Evolutionary conservation across 1,140 invertebrate genomes (phyloP), one percentile per base, ranked within the genome.

Genomic region (Lineus longissimus): DNA sequence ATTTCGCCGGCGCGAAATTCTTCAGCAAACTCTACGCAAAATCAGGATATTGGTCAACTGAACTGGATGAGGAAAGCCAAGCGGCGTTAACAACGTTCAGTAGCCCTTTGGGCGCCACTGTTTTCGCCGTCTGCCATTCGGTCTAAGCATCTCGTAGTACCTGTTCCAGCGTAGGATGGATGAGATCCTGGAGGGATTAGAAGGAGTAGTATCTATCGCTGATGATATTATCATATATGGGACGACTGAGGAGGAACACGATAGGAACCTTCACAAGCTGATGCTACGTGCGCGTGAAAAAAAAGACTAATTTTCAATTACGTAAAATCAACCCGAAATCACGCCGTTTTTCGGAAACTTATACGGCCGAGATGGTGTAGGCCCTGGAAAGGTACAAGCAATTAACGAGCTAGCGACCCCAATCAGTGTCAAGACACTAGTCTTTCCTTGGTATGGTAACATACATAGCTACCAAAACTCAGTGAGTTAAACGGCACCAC

Each of bases 151-250:
- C 25, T 58, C 62, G n/a, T 62, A 56, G 27, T 69, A 71, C 45
- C 64, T 76, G 0, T 84, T 81, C 65, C 73, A 80, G 41, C 58
- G 64, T 58, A 31, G 60, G 25, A 77, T 79, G 67, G 62, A 66
- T 30, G 60, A 77, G 61, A 74, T 79, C 43, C 67, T 81, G 54
- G 68, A 75, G 47, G 71, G 73, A 22, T 64, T 81, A 7, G 29
- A 65, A 43, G 77, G 81, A 23, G 70, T 76, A 29, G 70, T 72
- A n/a, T 64, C 76, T 0, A 80, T 78, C 57, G 67, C 76, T 17
- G 79, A 82, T 68, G 81, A 83, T 61, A 72, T 80, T 23, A 43
- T 79, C 7, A 56, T 82, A 4, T 73, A 56, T 59, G 79, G 75
- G 1, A 57, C 61, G 7, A 62, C 11, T 22, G 25, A 17, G 51